These are phyloP conservation scores for Goniozus legneri DNA, from an alignment of 1,140 invertebrate genomes.

Conservation along the genomic window DNA sequence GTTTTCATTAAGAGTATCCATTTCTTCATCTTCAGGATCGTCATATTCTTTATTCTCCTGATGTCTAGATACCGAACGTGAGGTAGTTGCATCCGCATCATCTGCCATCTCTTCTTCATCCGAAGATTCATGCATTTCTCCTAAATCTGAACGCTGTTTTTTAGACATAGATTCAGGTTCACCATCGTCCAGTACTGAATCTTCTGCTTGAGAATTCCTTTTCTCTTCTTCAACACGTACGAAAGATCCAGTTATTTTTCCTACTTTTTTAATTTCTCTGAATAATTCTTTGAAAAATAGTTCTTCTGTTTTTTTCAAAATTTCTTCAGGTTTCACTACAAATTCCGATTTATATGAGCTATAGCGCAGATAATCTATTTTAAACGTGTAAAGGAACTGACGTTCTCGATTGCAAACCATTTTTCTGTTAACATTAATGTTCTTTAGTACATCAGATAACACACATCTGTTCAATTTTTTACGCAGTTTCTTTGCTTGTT, in stretches of 20 bases:
- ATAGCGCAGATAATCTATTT: conserved; percentile 71
- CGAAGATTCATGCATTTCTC: conserved; percentile 60
- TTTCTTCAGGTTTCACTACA: conserved; percentile 63
- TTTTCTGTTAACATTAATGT: conserved; percentile 65
- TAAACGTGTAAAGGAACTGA: conserved; percentile 58
- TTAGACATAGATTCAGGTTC: conserved; percentile 11
- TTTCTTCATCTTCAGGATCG: conserved; percentile 61
- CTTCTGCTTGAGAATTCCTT: conserved; percentile 38
- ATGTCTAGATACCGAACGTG: conserved; percentile 58
- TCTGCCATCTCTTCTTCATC: conserved; percentile 60
- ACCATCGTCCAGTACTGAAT: conserved; percentile 42
- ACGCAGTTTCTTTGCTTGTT: conserved; percentile 66
- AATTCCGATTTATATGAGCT: conserved; percentile 70
- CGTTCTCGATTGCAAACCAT: conserved; percentile 58
- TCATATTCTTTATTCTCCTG: conserved; percentile 73
- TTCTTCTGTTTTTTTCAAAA: conserved; percentile 67
- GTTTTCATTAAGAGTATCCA: conserved; percentile 42
- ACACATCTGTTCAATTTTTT: conserved; percentile 73
- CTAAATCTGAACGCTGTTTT: conserved; percentile 30
- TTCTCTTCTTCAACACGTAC: conserved; percentile 44
- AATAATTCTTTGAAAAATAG: conserved; percentile 66
- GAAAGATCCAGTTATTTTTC: conserved; percentile 45
- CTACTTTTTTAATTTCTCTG: conserved; percentile 52
- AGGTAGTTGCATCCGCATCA: conserved; percentile 60
- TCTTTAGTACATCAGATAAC: conserved; percentile 74